Percentiles rank a stretch among this genome's conserved stretches.
phyloP scores from a whole-genome alignment of 2,797 vertebrate species.

The Semotilus atromaculatus region DNA sequence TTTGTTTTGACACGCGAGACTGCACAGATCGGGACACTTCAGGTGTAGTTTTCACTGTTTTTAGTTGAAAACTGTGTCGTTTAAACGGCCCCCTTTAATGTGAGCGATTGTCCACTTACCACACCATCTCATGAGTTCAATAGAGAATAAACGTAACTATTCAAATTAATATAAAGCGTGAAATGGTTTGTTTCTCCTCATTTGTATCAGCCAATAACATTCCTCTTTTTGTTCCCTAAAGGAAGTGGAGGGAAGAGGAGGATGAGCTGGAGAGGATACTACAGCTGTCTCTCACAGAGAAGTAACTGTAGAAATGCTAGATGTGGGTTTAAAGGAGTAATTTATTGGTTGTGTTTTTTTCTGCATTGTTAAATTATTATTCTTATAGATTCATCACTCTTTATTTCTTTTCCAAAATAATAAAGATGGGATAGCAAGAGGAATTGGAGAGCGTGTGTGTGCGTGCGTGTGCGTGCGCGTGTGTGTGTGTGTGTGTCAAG shows the following conservation, averaged over 20 bases:
- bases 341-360: conserved; percentile 65
- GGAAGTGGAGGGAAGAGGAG: conserved; percentile 85
- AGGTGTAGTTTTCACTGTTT: neutral
- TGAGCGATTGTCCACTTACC: neutral
- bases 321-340: conserved; percentile 63
- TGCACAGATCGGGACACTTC: no score
- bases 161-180: neutral
- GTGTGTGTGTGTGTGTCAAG: conserved; percentile 17
- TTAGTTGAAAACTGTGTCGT: neutral
- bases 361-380: conserved; percentile 79
- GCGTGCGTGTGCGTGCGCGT: neutral
- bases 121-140: neutral
- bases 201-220: conserved; percentile 1
- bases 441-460: conserved; percentile 33
- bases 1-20: neutral
- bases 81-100: neutral
- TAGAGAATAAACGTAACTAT: neutral
- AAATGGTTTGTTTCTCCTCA: neutral
- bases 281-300: conserved; percentile 92
- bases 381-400: conserved; percentile 69
- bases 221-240: conserved; percentile 59
- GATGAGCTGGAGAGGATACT: conserved; percentile 92
- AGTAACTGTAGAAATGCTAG: conserved; percentile 75
- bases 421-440: conserved; percentile 53
- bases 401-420: conserved; percentile 69